Conservation (phyloP, 1,140 invertebrate species). For the Drosophila murphyi region DNA sequence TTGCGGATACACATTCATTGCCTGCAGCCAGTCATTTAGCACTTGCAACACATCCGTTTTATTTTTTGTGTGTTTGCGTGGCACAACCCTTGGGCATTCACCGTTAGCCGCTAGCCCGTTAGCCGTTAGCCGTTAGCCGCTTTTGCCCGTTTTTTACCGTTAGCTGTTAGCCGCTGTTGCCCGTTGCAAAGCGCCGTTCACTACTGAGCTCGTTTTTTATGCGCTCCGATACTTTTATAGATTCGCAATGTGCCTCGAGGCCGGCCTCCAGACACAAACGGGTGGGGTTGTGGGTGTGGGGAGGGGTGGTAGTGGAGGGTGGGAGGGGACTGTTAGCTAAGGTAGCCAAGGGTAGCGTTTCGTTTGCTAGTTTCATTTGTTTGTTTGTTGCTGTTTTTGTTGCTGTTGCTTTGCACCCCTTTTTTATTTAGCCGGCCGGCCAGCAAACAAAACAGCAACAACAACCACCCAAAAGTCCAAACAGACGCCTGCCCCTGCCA, state of each 20-base stretch:
- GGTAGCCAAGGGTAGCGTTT: slow-evolving; percentile 39
- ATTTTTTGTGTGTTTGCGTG: slow-evolving; percentile 10
- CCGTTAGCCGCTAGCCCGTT: slow-evolving; percentile 31
- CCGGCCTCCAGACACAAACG: slow-evolving; percentile 10
- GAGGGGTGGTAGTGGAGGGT: no score
- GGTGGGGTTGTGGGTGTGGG: not conserved
- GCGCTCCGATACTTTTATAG: slow-evolving; percentile 83
- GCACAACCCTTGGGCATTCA: not conserved
- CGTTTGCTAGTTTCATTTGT: slow-evolving; percentile 10
- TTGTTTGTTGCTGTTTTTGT: slow-evolving; percentile 30
- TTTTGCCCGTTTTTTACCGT: slow-evolving; percentile 48
- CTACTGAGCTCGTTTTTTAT: slow-evolving; percentile 84
- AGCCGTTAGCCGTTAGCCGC: slow-evolving; percentile 25
- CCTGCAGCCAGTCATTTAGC: slow-evolving; percentile 7
- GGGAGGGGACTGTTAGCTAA: slow-evolving; percentile 12
- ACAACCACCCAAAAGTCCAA: slow-evolving; percentile 30
- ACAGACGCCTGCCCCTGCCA: not conserved
- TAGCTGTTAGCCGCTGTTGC: slow-evolving; percentile 44
- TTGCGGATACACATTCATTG: slow-evolving; percentile 21
- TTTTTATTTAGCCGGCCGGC: slow-evolving; percentile 68
- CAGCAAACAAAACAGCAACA: slow-evolving; percentile 31
- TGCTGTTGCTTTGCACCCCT: slow-evolving; percentile 50
- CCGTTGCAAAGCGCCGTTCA: slow-evolving; percentile 81
- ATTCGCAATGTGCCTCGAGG: slow-evolving; percentile 74
- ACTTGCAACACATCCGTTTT: slow-evolving; percentile 11